phyloP scores from a whole-genome alignment of 2,888 invertebrate genomes.

The Pristionchus mayeri region DNA sequence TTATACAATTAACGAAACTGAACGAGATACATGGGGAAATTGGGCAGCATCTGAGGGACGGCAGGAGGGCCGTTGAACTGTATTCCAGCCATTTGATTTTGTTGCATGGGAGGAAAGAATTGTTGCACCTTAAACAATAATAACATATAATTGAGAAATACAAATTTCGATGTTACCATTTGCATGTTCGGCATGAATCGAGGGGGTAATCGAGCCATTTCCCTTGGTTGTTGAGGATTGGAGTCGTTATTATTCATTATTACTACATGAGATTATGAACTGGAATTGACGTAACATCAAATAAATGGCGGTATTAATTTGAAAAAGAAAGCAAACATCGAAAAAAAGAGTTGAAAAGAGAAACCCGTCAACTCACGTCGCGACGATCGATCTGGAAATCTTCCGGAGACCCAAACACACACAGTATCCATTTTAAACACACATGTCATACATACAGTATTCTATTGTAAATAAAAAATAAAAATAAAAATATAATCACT shows the following conservation, averaged over 20 bases:
- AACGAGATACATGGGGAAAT: background rate
- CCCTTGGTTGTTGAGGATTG: constrained; percentile 3
- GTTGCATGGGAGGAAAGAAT: background rate
- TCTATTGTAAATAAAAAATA: no score
- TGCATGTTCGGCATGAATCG: background rate
- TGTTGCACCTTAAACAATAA: background rate
- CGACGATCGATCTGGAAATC: no score
- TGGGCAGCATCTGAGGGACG: background rate
- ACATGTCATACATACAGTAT: no score
- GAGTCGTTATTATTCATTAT: background rate
- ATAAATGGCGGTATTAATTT: no score
- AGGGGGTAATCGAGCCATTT: background rate
- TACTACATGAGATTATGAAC: background rate
- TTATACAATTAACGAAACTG: no score
- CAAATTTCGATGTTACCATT: background rate
- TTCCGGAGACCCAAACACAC: no score
- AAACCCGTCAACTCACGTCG: no score
- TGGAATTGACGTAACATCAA: no score
- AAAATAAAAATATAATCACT: no score
- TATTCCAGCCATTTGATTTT: background rate
- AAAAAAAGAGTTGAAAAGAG: no score
- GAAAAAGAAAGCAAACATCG: no score
- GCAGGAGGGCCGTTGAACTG: background rate
- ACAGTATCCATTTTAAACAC: no score
- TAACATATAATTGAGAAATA: background rate